Evolutionary conservation across 2,113 vertebrate genomes (phyloP).

Genomic region (Gallinago media): DNA sequence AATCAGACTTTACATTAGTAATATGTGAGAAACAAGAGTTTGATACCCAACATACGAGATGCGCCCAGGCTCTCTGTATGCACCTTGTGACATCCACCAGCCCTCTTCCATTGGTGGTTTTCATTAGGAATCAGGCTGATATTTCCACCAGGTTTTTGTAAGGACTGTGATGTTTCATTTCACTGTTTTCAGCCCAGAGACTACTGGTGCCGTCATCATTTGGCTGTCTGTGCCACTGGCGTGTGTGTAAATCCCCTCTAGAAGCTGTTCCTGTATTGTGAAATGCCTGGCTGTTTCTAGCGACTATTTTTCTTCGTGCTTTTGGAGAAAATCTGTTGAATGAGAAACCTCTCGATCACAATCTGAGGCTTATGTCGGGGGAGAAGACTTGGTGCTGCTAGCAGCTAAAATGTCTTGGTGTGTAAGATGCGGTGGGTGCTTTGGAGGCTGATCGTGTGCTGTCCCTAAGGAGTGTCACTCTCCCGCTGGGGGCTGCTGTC

Average conservation of each 20-base stretch:
- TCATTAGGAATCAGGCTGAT: background rate
- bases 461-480: background rate
- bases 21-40: background rate
- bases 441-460: background rate
- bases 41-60: background rate
- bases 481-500: background rate
- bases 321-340: background rate
- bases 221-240: background rate
- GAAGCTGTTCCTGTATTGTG: background rate
- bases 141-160: background rate
- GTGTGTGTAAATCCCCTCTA: rapidly evolving
- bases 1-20: background rate
- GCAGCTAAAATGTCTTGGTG: background rate
- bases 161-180: background rate
- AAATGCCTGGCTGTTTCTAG: background rate
- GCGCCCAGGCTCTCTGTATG: background rate
- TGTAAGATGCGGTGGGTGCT: background rate
- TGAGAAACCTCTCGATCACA: background rate
- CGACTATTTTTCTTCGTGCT: background rate
- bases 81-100: background rate
- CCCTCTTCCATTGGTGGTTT: background rate
- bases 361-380: background rate
- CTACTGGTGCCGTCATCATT: rapidly evolving
- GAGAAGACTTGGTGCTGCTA: background rate
- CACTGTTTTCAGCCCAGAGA: background rate